These are phyloP conservation scores for Heliconius sara DNA, from an alignment of 2,888 invertebrate species.

Conservation along the genomic window DNA sequence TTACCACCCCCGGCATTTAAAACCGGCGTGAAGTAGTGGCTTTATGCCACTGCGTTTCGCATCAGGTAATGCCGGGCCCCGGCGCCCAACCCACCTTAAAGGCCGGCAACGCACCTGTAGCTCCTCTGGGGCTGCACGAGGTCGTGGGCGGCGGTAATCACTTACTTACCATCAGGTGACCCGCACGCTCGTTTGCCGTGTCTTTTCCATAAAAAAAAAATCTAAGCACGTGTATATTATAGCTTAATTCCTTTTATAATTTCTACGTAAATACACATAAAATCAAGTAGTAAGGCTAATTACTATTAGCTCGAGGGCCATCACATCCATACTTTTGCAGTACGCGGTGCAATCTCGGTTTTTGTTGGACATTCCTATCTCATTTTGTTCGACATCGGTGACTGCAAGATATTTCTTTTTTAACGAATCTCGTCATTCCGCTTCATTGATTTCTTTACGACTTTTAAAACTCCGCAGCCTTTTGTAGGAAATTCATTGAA, in stretches of 20 bases:
- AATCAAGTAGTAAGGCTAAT: background rate
- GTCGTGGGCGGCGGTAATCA: no score
- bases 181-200: no score
- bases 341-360: slow-evolving; percentile 50
- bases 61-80: no score
- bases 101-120: no score
- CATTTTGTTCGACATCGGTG: slow-evolving; percentile 58
- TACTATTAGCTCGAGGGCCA: slow-evolving; percentile 1
- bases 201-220: no score
- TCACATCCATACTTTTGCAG: slow-evolving; percentile 4
- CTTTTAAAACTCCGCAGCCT: slow-evolving; percentile 8
- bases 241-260: background rate
- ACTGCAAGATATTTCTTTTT: slow-evolving; percentile 64
- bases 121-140: no score
- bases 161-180: no score
- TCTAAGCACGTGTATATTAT: background rate
- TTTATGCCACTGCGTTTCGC: no score
- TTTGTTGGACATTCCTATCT: slow-evolving; percentile 49
- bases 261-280: background rate
- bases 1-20: no score
- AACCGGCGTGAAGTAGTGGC: no score
- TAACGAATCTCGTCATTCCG: slow-evolving; percentile 58
- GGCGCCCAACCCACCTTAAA: no score
- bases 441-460: slow-evolving; percentile 61
- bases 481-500: slow-evolving; percentile 21